Evolutionary conservation across 2,797 vertebrate genomes (phyloP), one percentile per base, ranked within the genome.

Genomic region (Micromesistius poutassou): DNA sequence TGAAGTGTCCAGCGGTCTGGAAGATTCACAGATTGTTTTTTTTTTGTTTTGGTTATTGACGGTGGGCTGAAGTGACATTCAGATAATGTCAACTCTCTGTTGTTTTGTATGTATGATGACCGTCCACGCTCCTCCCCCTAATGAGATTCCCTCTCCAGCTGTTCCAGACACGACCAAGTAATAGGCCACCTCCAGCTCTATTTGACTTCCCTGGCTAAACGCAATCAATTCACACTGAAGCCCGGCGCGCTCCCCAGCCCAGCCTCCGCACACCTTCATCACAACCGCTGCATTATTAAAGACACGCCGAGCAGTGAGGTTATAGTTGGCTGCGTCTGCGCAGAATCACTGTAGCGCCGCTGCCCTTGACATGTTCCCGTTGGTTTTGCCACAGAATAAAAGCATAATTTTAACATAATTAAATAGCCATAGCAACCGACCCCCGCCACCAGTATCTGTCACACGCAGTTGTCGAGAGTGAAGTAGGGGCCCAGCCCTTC

Each of bases 361-460:
- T 90, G 92, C 88, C 92, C 92, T 93, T 90, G 91, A 93, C 90
- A 90, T 79, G 87, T 85, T 82, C 84, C 79, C 82, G 85, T 88
- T 86, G 87, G 84, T 90, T 89, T 85, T 46, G 19, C 76, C 82
- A 81, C 80, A 86, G 86, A 90, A 91, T 90, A 87, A 90, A 92
- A 88, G 87, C 86, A 82, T 89, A 77, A 90, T 94, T 94, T 93
- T 85, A 82, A 89, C 87, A 87, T 89, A 94, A 93, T 93, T 91
- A 92, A 84, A 88, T 91, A 88, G 87, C 87, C 91, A 88, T 93
- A 93, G 93, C 90, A 94, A 91, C 87, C 91, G 83, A 88, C 87
- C 83, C 85, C 85, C 85, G 83, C 62, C 83, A 84, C 83, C 79
- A 79, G 66, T 74, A 80, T 88, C 88, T 88, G 86, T 92, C 91